Evolutionary conservation across 2,888 invertebrate genomes (phyloP).

Genomic region (Synergus laeviventris): DNA sequence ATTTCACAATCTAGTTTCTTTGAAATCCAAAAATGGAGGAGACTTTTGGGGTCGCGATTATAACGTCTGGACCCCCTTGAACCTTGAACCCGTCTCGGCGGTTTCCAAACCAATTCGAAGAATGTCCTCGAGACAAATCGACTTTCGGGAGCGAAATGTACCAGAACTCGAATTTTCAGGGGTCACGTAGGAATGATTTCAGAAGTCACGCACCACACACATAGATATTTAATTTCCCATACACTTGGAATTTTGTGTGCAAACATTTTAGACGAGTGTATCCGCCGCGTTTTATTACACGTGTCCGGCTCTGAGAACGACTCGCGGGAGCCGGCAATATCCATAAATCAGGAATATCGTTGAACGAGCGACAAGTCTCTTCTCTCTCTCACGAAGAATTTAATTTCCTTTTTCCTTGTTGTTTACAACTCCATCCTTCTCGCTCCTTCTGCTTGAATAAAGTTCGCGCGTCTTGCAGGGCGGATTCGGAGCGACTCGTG

Average conservation of each 20-base stretch:
- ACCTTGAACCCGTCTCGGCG: conserved; percentile 52
- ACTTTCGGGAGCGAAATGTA: conserved; percentile 59
- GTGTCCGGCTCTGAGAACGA: conserved; percentile 57
- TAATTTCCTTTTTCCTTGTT: conserved; percentile 43
- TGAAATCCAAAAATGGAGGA: not conserved
- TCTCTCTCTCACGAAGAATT: conserved; percentile 12
- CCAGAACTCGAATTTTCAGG: conserved; percentile 51
- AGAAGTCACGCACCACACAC: conserved; percentile 48
- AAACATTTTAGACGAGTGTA: conserved; percentile 54
- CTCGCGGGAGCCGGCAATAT: conserved; percentile 62
- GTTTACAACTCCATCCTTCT: conserved; percentile 43
- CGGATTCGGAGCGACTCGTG: conserved; percentile 55
- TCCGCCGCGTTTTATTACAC: conserved; percentile 67
- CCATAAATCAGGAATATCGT: conserved; percentile 70
- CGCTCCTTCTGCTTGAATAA: conserved; percentile 41
- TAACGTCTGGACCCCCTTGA: conserved; percentile 53
- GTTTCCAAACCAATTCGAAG: conserved; percentile 58
- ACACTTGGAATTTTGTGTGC: conserved; percentile 40
- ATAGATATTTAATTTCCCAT: conserved; percentile 41
- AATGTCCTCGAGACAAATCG: conserved; percentile 59
- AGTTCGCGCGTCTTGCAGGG: conserved; percentile 43
- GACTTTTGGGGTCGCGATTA: conserved; percentile 37
- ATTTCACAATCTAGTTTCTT: not conserved
- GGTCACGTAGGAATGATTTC: conserved; percentile 59
- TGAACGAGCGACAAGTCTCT: conserved; percentile 58